Base-by-base conservation (phyloP, 1,140 invertebrate genomes). In the Drosophila guanche region DNA sequence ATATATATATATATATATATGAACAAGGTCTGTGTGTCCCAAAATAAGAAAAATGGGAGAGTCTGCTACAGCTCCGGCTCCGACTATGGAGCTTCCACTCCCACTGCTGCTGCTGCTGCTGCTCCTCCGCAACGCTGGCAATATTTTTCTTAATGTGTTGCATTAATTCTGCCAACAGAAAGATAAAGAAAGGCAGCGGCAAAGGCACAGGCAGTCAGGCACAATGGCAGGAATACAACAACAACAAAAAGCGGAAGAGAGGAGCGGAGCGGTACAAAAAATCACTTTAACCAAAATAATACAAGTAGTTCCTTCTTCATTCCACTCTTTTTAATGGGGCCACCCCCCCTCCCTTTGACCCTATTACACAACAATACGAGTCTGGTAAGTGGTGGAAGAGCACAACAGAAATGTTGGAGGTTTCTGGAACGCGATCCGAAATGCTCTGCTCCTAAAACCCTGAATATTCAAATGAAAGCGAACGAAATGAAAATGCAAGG, bases 81-180 rank as follows among this genome's bases (percentile, higher is more conserved):
- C 22, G 12, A 5, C 14, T 58, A 41, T 56, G 42, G 40, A n/a
- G 16, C 16, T 23, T 4, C 46, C 37, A 52, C 55, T 37, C 20
- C 55, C 20, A 65, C 12, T 14, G 27, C 55, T 27, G 47, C 22
- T 69, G 55, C 12, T 14, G 27, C 55, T 27, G 47, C 22, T 69
- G 55, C 16, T 37, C 0, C 50, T 40, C 23, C 53, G 43, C 69
- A 69, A 47, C 52, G 58, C 66, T 58, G 43, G 71, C 79, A 83
- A 83, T 77, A 83, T 83, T 83, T 81, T 81, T 83, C 74, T 83
- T 83, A 83, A 83, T 83, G 79, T 74, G 79, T 83, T 84, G 79
- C 79, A 83, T 83, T 83, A 78, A 83, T 83, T 83, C 68, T 50
- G n/a, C 76, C 58, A 62, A 56, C 79, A 78, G 74, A 83, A 83